Conservation (phyloP, 2,797 vertebrate genomes). For the Cynopterus sphinx region DNA sequence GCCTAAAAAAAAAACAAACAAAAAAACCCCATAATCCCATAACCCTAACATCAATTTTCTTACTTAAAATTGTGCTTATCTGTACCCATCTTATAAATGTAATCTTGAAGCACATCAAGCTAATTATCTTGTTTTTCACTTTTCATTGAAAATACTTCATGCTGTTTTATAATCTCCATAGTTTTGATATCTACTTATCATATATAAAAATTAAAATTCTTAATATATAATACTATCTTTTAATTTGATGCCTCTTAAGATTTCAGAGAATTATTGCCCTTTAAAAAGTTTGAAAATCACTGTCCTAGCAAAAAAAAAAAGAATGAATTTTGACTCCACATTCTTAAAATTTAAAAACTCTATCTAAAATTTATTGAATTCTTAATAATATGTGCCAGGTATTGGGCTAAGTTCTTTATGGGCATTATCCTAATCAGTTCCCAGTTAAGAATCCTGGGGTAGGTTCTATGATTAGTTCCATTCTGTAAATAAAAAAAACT, state of each 20-base stretch:
- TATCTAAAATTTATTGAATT: constrained; percentile 4
- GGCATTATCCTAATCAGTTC: neutral
- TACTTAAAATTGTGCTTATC: neutral
- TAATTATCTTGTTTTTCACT: constrained; percentile 22
- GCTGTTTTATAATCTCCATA: neutral
- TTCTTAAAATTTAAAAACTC: neutral
- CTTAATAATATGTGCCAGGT: neutral
- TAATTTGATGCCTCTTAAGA: neutral
- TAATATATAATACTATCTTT: constrained; percentile 8
- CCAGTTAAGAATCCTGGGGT: constrained; percentile 7
- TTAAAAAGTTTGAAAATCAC: neutral
- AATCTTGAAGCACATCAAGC: neutral
- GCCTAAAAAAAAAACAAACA: no score
- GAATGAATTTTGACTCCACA: neutral
- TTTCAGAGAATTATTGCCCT: neutral
- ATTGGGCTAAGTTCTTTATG: neutral
- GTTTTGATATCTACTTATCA: neutral
- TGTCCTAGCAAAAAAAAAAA: neutral
- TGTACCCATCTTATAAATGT: neutral
- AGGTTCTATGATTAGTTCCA: constrained; percentile 22
- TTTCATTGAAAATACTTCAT: neutral
- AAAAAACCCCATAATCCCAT: neutral
- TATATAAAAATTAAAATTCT: neutral
- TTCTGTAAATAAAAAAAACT: constrained; percentile 50
- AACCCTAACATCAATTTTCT: neutral